These are phyloP conservation scores for Phengaris alcon DNA, from an alignment of 2,888 invertebrate genomes.

Conservation along the genomic window DNA sequence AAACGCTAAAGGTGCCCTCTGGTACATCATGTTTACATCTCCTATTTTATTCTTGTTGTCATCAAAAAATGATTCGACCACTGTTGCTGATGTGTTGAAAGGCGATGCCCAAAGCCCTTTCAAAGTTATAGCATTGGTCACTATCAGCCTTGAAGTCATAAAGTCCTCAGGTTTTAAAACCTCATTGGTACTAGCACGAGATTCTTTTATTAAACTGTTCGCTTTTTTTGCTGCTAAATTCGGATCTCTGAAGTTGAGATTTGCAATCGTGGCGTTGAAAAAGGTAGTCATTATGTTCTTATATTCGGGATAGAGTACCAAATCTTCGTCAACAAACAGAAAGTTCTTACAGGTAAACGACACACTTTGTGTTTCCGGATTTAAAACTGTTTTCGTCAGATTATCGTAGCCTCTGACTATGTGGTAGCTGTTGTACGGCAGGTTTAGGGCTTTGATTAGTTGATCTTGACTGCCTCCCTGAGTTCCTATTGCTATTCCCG, in stretches of 20 bases:
- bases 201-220: constrained; percentile 58
- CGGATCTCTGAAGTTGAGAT: constrained; percentile 60
- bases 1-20: constrained; percentile 78
- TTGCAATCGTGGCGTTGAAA: constrained; percentile 56
- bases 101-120: constrained; percentile 84
- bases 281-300: constrained; percentile 47
- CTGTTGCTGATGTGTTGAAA: constrained; percentile 80
- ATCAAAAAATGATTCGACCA: constrained; percentile 77
- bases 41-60: constrained; percentile 73
- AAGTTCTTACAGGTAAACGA: constrained; percentile 60
- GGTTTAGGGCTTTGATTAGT: constrained; percentile 56
- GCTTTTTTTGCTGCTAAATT: constrained; percentile 56
- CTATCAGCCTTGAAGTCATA: constrained; percentile 78
- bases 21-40: constrained; percentile 86
- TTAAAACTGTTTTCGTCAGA: constrained; percentile 52
- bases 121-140: constrained; percentile 84
- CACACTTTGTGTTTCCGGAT: constrained; percentile 54
- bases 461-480: constrained; percentile 56
- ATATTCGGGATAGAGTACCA: constrained; percentile 53
- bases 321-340: constrained; percentile 62
- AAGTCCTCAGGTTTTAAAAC: constrained; percentile 74
- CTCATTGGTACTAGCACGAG: constrained; percentile 59
- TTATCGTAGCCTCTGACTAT: constrained; percentile 54
- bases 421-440: constrained; percentile 50
- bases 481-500: constrained; percentile 63